A percentile compares a stretch with the other conserved stretches of the same genome.
phyloP scores from a whole-genome alignment of 2,113 vertebrate species.

The Syngnathus floridae region DNA sequence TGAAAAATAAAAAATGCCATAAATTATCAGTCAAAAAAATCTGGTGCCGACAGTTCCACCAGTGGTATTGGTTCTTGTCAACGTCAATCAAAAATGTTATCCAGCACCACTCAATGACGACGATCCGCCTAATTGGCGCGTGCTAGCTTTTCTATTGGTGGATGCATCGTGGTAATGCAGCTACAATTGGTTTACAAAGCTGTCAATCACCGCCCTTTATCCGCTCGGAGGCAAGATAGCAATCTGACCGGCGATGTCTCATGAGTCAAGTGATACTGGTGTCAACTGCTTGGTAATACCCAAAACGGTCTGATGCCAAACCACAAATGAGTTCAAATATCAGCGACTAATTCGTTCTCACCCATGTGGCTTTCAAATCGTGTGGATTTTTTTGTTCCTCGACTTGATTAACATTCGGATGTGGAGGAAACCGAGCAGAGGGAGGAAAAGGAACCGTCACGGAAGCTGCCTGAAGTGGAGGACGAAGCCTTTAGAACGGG shows the following conservation, averaged over 20 bases:
- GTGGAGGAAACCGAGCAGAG: slow-evolving; percentile 33
- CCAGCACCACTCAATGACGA: neutral
- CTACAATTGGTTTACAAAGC: slow-evolving; percentile 17
- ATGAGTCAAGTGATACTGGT: slow-evolving; percentile 1
- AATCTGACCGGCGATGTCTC: slow-evolving; percentile 34
- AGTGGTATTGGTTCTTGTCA: slow-evolving; percentile 14
- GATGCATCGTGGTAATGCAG: neutral
- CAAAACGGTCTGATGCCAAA: neutral
- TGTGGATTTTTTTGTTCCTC: slow-evolving; percentile 3
- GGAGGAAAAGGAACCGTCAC: slow-evolving; percentile 16
- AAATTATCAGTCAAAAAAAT: neutral
- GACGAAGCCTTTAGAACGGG: slow-evolving; percentile 29
- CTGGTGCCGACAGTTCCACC: neutral
- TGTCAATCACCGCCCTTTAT: slow-evolving; percentile 30
- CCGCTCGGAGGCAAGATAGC: slow-evolving; percentile 13
- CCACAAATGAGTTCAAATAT: neutral
- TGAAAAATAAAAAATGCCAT: neutral
- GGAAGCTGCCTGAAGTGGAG: slow-evolving; percentile 35
- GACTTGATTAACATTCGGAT: slow-evolving; percentile 31
- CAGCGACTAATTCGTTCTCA: neutral
- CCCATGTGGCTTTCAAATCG: slow-evolving; percentile 5
- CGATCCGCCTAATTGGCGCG: neutral
- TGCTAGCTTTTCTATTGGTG: slow-evolving; percentile 20
- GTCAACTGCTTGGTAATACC: slow-evolving; percentile 2
- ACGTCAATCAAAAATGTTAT: neutral